These are phyloP conservation scores for Antitype chi DNA, from an alignment of 2,888 invertebrate genomes.

Conservation along the genomic window DNA sequence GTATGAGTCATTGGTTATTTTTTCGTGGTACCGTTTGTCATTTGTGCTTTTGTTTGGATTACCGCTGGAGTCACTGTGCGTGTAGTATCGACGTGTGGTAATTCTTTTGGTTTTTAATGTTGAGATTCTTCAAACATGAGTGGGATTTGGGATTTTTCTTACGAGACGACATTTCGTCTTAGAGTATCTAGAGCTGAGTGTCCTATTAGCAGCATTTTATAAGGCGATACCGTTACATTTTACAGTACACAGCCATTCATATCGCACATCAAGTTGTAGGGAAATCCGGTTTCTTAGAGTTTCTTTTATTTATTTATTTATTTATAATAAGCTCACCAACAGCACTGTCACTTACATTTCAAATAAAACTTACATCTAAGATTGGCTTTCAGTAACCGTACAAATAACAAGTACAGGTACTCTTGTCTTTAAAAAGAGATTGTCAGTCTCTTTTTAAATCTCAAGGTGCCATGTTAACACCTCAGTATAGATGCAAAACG, in stretches of 20 bases:
- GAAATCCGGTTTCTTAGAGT: background rate
- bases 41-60: conserved; percentile 68
- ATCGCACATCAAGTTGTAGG: background rate
- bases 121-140: background rate
- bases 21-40: conserved; percentile 79
- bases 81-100: conserved; percentile 27
- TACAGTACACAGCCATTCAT: background rate
- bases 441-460: background rate
- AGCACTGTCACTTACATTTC: too few species aligned
- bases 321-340: too few species aligned
- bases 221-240: background rate
- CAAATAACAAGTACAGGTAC: too few species aligned
- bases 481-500: too few species aligned
- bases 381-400: too few species aligned
- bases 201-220: background rate
- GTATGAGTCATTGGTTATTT: conserved; percentile 65
- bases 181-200: background rate
- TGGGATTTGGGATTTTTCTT: background rate
- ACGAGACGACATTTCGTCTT: background rate
- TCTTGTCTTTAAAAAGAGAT: too few species aligned
- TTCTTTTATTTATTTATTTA: background rate
- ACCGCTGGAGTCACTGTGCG: conserved; percentile 59
- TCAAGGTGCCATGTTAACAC: background rate
- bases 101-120: conserved; percentile 13
- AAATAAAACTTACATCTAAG: too few species aligned